Conservation (phyloP, 92 coral and sea anemone species). For the Chrysogorgia sp. region DNA sequence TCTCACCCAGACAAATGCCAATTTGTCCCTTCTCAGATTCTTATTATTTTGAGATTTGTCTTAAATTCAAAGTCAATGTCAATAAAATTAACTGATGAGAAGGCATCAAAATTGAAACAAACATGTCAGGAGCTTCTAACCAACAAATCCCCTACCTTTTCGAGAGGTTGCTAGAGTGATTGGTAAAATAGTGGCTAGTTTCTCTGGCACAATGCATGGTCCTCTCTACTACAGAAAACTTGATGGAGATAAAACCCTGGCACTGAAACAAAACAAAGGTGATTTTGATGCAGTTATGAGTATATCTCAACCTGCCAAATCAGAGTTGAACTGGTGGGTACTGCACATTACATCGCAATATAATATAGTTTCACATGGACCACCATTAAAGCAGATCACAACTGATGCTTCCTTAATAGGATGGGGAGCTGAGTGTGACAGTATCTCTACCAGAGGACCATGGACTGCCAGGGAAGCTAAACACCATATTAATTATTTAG, state of each 20-base stretch:
- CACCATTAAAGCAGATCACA: neutral
- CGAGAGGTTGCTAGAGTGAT: neutral
- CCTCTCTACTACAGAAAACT: constrained; percentile 22
- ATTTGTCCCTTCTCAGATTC: neutral
- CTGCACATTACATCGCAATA: neutral
- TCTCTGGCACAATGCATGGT: constrained; percentile 15
- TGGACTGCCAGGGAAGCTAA: constrained; percentile 35
- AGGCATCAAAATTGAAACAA: constrained; percentile 44
- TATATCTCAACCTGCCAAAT: constrained; percentile 28
- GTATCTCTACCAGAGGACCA: constrained; percentile 6
- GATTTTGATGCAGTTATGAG: constrained; percentile 51
- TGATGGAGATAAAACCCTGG: constrained; percentile 52
- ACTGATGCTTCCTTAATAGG: constrained; percentile 38
- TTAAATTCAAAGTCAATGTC: neutral
- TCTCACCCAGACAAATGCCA: neutral
- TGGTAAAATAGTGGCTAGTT: constrained; percentile 15
- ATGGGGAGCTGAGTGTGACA: constrained; percentile 54
- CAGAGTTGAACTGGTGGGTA: constrained; percentile 31
- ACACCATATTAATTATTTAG: constrained; percentile 57
- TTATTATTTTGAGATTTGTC: neutral
- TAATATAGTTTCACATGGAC: neutral
- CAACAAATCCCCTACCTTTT: constrained; percentile 13
- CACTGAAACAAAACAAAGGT: constrained; percentile 50
- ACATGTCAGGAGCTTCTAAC: constrained; percentile 50
- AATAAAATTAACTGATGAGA: constrained; percentile 1